Base-by-base conservation (phyloP, 2,113 vertebrate species). In the Scophthalmus maximus region DNA sequence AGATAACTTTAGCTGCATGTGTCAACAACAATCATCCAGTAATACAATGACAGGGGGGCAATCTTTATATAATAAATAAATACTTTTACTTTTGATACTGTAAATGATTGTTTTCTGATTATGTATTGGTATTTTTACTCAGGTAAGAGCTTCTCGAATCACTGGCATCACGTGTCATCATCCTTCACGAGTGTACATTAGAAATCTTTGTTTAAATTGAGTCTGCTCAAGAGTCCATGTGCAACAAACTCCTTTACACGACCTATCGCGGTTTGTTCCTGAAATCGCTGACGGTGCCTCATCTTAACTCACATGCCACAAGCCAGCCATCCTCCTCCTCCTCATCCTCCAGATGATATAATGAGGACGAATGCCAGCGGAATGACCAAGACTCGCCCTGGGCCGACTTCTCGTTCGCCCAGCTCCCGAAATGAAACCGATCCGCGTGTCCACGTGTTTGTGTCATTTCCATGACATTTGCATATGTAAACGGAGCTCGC, bases 391-490 rank as follows among this genome's bases (percentile, higher is more conserved):
- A 78, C 50, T 76, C 83, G 62, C 29, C 65, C 81, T 5, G 64
- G 57, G 62, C 73, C 88, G 90, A 93, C 89, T 88, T 84, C 74
- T 80, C 66, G 82, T 76, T 80, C 66, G 82, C 89, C 82, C 88
- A 79, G 73, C 88, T 88, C 85, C 74, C 81, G 87, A 88, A 89
- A 77, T 87, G 88, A 92, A 94, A 93, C 78, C 76, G 92, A 92
- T 90, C 93, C 92, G 85, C 92, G 91, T 93, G 92, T 94, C 90
- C 94, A 94, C 94, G 94, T 94, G 94, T 87, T 92, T 91, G 84
- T 84, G 73, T 73, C 66, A 92, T 94, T 93, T 93, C 69, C 93
- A 93, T 94, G 30, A 79, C 3, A 81, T 94, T 92, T 93, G 79
- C 89, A 92, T 94, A 94, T 93, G 86, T 73, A 91, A 89, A 87